Conservation (phyloP, 1,140 invertebrate genomes). For the Wasmannia auropunctata region DNA sequence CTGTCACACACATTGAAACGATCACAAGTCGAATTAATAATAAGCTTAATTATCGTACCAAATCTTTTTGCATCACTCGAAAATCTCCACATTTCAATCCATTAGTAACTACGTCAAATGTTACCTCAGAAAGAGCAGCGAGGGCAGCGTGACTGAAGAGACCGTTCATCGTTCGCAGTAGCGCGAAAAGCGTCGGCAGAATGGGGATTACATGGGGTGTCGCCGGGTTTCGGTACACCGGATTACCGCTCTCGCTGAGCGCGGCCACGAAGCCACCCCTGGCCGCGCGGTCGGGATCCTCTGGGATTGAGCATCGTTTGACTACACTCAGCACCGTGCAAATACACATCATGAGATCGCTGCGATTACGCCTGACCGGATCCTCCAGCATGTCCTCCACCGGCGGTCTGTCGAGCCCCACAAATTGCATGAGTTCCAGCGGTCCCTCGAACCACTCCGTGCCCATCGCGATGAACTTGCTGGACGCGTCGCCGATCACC, state of each 20-base stretch:
- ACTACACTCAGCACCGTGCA: conserved; percentile 92
- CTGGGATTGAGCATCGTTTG: conserved; percentile 93
- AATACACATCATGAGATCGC: conserved; percentile 89
- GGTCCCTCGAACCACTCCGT: conserved; percentile 87
- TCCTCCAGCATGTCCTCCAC: conserved; percentile 88
- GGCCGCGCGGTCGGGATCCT: conserved; percentile 91
- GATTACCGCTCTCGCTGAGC: conserved; percentile 90
- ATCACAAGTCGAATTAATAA: not conserved
- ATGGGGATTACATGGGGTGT: conserved; percentile 92
- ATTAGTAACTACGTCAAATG: conserved; percentile 23
- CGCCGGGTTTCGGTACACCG: conserved; percentile 93
- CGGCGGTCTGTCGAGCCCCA: conserved; percentile 91
- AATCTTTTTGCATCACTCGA: not conserved
- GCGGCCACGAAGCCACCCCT: conserved; percentile 93
- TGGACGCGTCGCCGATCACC: conserved; percentile 88
- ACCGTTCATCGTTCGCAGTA: conserved; percentile 92
- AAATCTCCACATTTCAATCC: not conserved
- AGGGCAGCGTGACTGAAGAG: conserved; percentile 90
- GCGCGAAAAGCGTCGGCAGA: conserved; percentile 90
- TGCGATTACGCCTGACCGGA: conserved; percentile 86
- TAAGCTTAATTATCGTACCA: not conserved
- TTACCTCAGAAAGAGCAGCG: conserved; percentile 86
- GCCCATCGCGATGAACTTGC: conserved; percentile 88
- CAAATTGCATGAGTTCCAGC: conserved; percentile 90
- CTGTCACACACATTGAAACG: not conserved